Percentiles rank a stretch among this genome's conserved stretches.
Conservation (phyloP, 2,113 vertebrate species). For the Okapia johnstoni region DNA sequence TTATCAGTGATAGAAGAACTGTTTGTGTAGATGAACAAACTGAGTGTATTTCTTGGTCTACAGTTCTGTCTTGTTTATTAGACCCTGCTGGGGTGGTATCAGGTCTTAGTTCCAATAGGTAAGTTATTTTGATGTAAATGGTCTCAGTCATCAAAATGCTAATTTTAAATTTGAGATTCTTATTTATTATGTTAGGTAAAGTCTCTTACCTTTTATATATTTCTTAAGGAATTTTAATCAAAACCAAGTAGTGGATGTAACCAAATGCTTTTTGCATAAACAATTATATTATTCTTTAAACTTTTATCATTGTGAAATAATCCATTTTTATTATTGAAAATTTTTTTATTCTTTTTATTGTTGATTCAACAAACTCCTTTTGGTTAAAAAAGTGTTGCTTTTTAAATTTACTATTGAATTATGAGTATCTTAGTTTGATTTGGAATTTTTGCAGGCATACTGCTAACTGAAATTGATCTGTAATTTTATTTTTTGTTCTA, state of each 20-base stretch:
- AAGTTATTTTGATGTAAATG: constrained; percentile 43
- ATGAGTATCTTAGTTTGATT: constrained; percentile 6
- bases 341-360: neutral
- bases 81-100: neutral
- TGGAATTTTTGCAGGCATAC: neutral
- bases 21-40: neutral
- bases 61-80: neutral
- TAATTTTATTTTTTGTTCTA: neutral
- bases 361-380: neutral
- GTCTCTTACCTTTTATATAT: neutral
- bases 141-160: neutral
- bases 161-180: constrained; percentile 8
- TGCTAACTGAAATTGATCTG: neutral
- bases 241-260: neutral
- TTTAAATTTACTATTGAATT: neutral
- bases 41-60: neutral
- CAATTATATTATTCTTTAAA: neutral
- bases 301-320: neutral
- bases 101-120: neutral
- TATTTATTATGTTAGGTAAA: neutral
- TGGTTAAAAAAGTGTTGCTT: neutral
- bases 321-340: neutral
- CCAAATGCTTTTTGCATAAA: neutral
- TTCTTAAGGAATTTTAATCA: neutral
- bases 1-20: neutral